These are phyloP conservation scores for Rhorus exstirpatorius DNA, from an alignment of 2,888 invertebrate genomes.

Conservation along the genomic window DNA sequence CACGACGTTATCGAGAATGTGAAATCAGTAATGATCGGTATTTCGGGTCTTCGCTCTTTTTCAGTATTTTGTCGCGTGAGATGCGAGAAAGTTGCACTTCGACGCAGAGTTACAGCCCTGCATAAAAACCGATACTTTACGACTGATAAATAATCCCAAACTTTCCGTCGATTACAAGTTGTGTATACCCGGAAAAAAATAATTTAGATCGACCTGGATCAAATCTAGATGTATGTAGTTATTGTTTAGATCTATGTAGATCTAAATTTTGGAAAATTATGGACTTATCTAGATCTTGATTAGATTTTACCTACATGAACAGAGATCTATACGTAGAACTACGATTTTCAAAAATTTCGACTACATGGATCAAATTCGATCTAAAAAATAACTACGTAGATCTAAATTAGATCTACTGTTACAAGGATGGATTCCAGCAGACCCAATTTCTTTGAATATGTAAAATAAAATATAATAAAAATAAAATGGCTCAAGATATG, in stretches of 20 bases:
- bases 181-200: not conserved
- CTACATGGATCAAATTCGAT: too few relatives aligned
- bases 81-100: constrained; percentile 31
- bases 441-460: not conserved
- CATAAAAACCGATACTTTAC: constrained; percentile 29
- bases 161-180: not conserved
- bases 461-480: not conserved
- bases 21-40: constrained; percentile 74
- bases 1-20: constrained; percentile 72
- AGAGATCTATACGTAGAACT: too few relatives aligned
- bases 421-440: not conserved
- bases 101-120: constrained; percentile 37
- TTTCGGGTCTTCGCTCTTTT: too few relatives aligned
- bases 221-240: too few relatives aligned
- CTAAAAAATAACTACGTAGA: too few relatives aligned
- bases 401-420: too few relatives aligned
- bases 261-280: too few relatives aligned
- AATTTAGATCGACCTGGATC: too few relatives aligned
- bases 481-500: not conserved
- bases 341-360: too few relatives aligned
- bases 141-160: constrained; percentile 26
- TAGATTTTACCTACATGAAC: too few relatives aligned
- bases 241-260: too few relatives aligned
- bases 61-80: constrained; percentile 30
- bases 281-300: too few relatives aligned